Evolutionary conservation across 2,113 vertebrate species (phyloP).

Genomic region (Reinhardtius hippoglossoides): DNA sequence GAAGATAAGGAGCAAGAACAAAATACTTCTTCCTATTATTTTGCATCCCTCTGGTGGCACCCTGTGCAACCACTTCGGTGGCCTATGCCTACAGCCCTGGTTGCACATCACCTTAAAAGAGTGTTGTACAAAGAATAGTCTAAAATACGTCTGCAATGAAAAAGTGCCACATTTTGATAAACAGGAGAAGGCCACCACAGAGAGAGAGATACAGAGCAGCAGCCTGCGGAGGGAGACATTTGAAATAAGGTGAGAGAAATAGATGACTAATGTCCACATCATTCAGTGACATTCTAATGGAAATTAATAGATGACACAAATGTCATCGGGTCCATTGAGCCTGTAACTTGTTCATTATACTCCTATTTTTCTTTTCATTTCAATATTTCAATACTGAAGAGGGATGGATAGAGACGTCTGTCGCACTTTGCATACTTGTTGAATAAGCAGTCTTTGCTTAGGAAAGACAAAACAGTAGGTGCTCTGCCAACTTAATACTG

Average conservation of each 20-base stretch:
- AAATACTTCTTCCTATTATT: not conserved
- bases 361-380: not conserved
- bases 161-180: not conserved
- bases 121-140: not conserved
- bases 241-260: too few species aligned
- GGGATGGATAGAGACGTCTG: not conserved
- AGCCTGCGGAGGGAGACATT: not conserved
- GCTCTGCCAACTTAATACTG: not conserved
- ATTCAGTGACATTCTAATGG: not conserved
- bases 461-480: conserved; percentile 4
- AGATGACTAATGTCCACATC: too few species aligned
- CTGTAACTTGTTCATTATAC: not conserved
- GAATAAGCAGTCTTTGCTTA: not conserved
- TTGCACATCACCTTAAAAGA: not conserved
- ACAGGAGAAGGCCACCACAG: not conserved
- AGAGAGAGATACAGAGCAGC: not conserved
- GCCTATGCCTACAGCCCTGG: not conserved
- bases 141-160: not conserved
- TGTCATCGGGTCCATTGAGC: not conserved
- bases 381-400: not conserved
- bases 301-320: conserved; percentile 1
- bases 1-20: not conserved
- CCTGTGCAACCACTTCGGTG: too few species aligned
- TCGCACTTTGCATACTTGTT: conserved; percentile 6
- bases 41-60: not conserved